Evolutionary conservation across 2,113 vertebrate genomes (phyloP), one percentile per base, ranked within the genome.

Genomic region (Oenanthe oenanthe): DNA sequence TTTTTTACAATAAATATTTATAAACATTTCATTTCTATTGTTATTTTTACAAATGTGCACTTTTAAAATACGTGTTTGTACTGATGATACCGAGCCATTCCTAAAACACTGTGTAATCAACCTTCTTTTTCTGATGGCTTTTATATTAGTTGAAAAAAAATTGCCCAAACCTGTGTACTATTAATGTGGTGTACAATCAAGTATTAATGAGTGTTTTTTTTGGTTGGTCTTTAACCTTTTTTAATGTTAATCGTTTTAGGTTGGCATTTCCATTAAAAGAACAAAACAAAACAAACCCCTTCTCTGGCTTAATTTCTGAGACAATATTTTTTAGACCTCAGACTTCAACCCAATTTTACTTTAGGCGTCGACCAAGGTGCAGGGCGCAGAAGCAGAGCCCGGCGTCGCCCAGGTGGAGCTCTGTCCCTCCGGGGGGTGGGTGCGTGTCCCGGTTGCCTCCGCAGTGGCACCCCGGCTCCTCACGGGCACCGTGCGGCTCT

Each of bases 1-100:
- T 93, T 93, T 95, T 94, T 96, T 96, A 90, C 93, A 96, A 97
- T 97, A 97, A 97, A 97, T 96, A 93, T 97, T 97, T 98, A 97
- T 93, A 91, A 96, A 62, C 72, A n/a, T 92, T 93, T 93, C 26
- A 88, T 96, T 95, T 74, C 48, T 93, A 76, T 70, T 75, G 60
- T 89, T 91, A 72, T 82, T 96, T 94, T 92, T 85, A 92, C 58
- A 86, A 85, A 91, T 45, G 85, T 96, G 95, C 84, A 89, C 45
- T 85, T 94, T 93, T 94, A 45, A 92, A 85, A 71, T 91, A 82
- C 32, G 66, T 95, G 62, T 79, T 94, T 80, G 63, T 73, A 82
- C 81, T 85, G 72, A 76, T 66, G 74, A 88, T 91, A 92, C 79
- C 51, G 38, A 95, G 53, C 47, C 68, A 65, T 70, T 93, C 89